A percentile compares a stretch with the other conserved stretches of the same genome.
phyloP scores from a whole-genome alignment of 2,888 invertebrate genomes.

The Lepidocyrtinus sp. region DNA sequence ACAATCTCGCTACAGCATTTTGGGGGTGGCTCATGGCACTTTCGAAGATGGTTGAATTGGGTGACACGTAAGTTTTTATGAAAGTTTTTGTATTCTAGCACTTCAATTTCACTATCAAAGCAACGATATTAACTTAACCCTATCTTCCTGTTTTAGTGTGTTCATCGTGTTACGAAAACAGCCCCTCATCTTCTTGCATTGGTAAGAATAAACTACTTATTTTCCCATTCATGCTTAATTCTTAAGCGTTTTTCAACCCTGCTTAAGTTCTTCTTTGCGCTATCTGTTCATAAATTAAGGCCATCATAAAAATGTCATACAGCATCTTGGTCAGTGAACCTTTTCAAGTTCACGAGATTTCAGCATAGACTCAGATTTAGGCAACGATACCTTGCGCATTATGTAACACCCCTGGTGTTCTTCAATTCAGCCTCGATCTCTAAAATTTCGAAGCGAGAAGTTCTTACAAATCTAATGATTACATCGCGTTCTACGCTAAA shows the following conservation, averaged over 20 bases:
- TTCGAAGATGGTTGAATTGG: conserved; percentile 50
- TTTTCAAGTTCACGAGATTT: background rate
- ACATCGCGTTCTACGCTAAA: too few species aligned
- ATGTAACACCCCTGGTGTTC: conserved; percentile 4
- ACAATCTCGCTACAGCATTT: conserved; percentile 55
- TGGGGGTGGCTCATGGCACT: conserved; percentile 54
- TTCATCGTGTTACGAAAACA: conserved; percentile 53
- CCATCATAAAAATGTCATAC: background rate
- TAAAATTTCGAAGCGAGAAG: conserved; percentile 8
- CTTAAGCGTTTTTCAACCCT: background rate
- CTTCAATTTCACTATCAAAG: too few species aligned
- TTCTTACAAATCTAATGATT: conserved; percentile 1
- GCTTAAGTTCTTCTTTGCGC: background rate
- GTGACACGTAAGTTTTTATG: too few species aligned
- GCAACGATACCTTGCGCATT: background rate
- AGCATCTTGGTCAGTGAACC: background rate
- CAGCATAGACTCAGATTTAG: background rate
- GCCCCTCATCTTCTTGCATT: conserved; percentile 52
- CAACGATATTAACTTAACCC: too few species aligned
- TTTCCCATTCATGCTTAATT: background rate
- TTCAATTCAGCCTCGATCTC: conserved; percentile 7
- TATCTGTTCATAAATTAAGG: background rate
- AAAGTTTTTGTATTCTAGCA: too few species aligned
- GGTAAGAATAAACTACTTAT: conserved; percentile 31
- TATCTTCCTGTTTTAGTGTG: too few species aligned